Percentiles rank a stretch among this genome's conserved stretches.
Evolutionary conservation across 2,888 invertebrate genomes (phyloP).

Genomic region (Caenorhabditis sinica): DNA sequence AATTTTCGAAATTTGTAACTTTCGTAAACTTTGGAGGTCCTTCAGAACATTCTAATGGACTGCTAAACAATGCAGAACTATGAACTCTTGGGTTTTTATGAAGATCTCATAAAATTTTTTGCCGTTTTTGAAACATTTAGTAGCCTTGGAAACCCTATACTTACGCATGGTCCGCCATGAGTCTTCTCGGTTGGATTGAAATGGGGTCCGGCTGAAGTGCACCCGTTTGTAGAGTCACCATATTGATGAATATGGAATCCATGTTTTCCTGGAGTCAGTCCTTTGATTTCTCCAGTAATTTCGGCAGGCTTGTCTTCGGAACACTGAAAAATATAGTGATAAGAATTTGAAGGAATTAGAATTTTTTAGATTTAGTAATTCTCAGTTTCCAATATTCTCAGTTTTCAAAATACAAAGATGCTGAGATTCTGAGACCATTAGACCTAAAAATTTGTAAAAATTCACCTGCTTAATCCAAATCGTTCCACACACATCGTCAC

Average conservation of each 20-base stretch:
- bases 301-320: constrained; percentile 73
- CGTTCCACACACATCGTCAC: constrained; percentile 76
- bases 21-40: background rate
- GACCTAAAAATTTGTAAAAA: background rate
- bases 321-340: constrained; percentile 60
- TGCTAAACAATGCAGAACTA: too few relatives aligned
- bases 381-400: too few relatives aligned
- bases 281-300: constrained; percentile 81
- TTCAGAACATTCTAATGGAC: too few relatives aligned
- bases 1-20: too few relatives aligned
- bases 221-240: constrained; percentile 83
- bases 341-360: background rate
- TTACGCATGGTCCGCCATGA: constrained; percentile 84
- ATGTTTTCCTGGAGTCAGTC: constrained; percentile 81
- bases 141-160: background rate
- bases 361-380: too few relatives aligned
- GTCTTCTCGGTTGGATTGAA: constrained; percentile 84
- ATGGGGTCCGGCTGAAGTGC: constrained; percentile 84
- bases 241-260: constrained; percentile 83
- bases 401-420: too few relatives aligned
- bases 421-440: background rate
- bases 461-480: constrained; percentile 78
- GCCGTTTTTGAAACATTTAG: too few relatives aligned
- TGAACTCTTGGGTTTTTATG: too few relatives aligned
- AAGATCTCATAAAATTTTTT: too few relatives aligned